These are phyloP conservation scores for Perdita meconis DNA, from an alignment of 2,888 invertebrate genomes.

Conservation along the genomic window DNA sequence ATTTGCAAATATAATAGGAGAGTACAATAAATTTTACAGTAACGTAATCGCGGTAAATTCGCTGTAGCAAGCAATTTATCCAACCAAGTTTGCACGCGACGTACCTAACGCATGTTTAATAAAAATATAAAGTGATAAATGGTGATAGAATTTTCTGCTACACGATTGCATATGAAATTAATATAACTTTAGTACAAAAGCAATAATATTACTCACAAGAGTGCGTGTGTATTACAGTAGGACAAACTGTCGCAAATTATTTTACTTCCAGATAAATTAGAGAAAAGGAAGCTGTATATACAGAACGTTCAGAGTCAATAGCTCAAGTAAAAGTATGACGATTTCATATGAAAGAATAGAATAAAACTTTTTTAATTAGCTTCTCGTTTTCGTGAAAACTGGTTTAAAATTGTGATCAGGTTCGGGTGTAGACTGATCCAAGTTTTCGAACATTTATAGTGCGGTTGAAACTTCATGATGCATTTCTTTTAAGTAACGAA, in stretches of 20 bases:
- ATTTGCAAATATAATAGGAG: slow-evolving; percentile 3
- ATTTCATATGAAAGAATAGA: too few species aligned
- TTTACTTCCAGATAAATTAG: slow-evolving; percentile 23
- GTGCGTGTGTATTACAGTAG: slow-evolving; percentile 19
- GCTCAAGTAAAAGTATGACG: too few species aligned
- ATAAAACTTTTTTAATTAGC: too few species aligned
- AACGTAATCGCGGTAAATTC: not conserved
- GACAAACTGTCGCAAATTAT: slow-evolving; percentile 15
- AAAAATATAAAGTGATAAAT: not conserved
- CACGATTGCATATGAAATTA: slow-evolving; percentile 5
- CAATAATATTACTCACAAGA: slow-evolving; percentile 42
- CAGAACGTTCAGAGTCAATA: too few species aligned
- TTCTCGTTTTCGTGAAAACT: too few species aligned
- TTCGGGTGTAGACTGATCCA: too few species aligned
- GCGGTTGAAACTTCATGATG: too few species aligned
- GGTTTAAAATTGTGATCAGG: too few species aligned
- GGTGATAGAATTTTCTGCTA: slow-evolving; percentile 2
- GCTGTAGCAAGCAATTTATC: slow-evolving; percentile 1
- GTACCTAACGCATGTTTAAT: not conserved
- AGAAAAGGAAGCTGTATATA: slow-evolving; percentile 5
- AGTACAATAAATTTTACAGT: not conserved
- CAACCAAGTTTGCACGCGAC: slow-evolving; percentile 11
- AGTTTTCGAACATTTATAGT: too few species aligned
- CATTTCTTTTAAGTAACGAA: too few species aligned
- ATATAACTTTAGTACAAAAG: slow-evolving; percentile 44